Percentiles rank a stretch among this genome's conserved stretches.
Evolutionary conservation across 1,140 invertebrate genomes (phyloP).

Genomic region (Bicyclus anynana): DNA sequence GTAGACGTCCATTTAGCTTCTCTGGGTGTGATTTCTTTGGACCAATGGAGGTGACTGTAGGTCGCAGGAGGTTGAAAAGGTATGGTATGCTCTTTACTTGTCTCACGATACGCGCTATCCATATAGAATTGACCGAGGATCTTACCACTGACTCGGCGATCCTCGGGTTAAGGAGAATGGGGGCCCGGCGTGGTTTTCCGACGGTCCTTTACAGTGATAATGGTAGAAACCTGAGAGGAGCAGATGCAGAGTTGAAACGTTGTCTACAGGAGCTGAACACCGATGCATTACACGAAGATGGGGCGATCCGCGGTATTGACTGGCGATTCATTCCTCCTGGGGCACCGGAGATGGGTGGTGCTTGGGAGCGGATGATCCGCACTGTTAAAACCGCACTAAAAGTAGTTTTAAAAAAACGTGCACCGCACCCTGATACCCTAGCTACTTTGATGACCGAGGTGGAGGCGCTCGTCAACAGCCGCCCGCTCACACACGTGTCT

Average conservation of each 20-base stretch:
- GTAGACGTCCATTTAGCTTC: background rate
- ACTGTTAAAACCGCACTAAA: no score
- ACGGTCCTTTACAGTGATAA: constrained; percentile 38
- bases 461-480: no score
- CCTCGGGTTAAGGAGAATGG: constrained; percentile 39
- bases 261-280: no score
- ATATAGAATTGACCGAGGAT: constrained; percentile 34
- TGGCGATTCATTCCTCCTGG: no score
- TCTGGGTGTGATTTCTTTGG: background rate
- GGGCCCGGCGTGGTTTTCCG: constrained; percentile 26
- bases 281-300: no score
- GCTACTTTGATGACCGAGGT: no score
- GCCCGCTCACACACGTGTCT: no score
- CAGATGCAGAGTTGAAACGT: constrained; percentile 35
- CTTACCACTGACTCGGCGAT: constrained; percentile 33
- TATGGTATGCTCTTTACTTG: background rate
- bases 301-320: no score
- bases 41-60: background rate
- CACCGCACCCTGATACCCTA: no score
- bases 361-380: no score
- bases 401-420: no score
- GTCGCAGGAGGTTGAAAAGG: background rate
- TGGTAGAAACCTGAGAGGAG: constrained; percentile 46
- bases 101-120: constrained; percentile 22
- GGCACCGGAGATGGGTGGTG: no score